A percentile compares a stretch with the other conserved stretches of the same genome.
Evolutionary conservation across 2,113 vertebrate genomes (phyloP).

Genomic region (Indicator maculatus): DNA sequence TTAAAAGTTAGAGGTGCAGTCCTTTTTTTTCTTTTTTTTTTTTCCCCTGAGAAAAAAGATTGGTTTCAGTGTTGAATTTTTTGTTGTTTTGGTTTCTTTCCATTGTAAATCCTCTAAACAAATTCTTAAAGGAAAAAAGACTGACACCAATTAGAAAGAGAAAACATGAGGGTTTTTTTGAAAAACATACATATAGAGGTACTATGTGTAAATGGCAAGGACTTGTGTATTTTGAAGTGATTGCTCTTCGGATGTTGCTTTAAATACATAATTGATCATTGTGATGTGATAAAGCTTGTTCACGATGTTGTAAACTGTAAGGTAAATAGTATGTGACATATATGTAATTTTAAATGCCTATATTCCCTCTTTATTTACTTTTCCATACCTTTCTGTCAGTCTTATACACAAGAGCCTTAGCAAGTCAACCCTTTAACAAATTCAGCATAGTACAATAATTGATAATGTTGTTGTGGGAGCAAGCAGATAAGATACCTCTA

Average conservation of each 20-base stretch:
- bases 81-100: not conserved
- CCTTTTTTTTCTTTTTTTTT: not conserved
- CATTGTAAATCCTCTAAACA: not conserved
- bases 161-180: not conserved
- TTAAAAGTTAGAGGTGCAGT: not conserved
- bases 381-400: not conserved
- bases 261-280: not conserved
- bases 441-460: not conserved
- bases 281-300: not conserved
- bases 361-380: not conserved
- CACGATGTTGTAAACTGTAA: not conserved
- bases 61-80: not conserved
- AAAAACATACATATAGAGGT: not conserved
- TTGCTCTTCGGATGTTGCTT: not conserved
- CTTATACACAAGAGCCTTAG: not conserved
- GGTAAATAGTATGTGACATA: not conserved
- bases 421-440: not conserved
- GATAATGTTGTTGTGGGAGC: not conserved
- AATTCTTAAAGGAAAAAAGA: not conserved
- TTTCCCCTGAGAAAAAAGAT: not conserved
- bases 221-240: not conserved
- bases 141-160: not conserved
- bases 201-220: accelerated
- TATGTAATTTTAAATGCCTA: not conserved
- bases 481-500: not conserved